phyloP scores from a whole-genome alignment of 2,888 invertebrate genomes.

The Coecobrya sp. region DNA sequence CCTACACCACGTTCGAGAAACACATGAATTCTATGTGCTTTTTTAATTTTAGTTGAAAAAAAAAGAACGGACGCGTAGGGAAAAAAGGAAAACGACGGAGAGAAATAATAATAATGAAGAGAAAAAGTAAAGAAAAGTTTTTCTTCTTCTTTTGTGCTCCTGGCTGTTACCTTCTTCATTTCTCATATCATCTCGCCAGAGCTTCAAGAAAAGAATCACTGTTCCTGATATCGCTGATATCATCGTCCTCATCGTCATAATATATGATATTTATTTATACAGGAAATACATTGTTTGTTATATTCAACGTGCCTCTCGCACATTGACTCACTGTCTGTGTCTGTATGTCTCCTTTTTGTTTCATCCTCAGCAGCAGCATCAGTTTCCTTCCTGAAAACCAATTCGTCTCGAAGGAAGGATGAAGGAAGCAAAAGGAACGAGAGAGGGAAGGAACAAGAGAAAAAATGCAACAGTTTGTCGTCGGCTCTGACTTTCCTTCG shows the following conservation, averaged over 20 bases:
- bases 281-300: neutral
- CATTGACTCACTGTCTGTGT: neutral
- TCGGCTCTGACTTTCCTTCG: neutral
- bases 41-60: neutral
- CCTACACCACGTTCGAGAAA: neutral
- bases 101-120: too few species aligned
- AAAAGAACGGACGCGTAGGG: neutral
- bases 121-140: neutral
- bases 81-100: neutral
- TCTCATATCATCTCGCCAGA: too few species aligned
- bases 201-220: neutral
- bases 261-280: constrained; percentile 21
- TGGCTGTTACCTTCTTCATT: too few species aligned
- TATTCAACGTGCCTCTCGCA: neutral
- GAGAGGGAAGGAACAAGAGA: neutral
- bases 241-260: neutral
- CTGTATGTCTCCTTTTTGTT: neutral
- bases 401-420: neutral
- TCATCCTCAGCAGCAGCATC: too few species aligned
- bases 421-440: neutral
- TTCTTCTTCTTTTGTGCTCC: neutral
- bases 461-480: neutral
- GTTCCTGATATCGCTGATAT: neutral
- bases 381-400: neutral
- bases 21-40: neutral